Percentiles rank a stretch among this genome's conserved stretches.
phyloP scores from a whole-genome alignment of 1,140 invertebrate genomes.

The Camponotus pennsylvanicus region DNA sequence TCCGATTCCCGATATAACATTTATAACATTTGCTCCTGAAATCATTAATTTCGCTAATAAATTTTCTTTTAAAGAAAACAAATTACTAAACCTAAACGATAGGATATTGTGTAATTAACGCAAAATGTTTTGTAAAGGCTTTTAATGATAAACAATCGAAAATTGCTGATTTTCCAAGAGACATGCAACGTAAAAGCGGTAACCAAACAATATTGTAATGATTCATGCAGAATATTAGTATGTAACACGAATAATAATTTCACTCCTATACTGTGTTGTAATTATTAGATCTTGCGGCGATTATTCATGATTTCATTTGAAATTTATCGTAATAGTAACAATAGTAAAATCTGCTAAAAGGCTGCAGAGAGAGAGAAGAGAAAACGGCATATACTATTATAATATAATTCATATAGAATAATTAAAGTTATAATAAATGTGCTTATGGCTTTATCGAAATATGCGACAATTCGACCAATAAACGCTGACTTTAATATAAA shows the following conservation, averaged over 20 bases:
- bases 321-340: constrained; percentile 63
- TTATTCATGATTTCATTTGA: constrained; percentile 65
- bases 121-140: constrained; percentile 22
- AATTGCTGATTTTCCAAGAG: constrained; percentile 53
- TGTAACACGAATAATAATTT: constrained; percentile 63
- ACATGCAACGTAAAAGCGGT: constrained; percentile 49
- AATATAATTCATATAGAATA: constrained; percentile 48
- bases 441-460: constrained; percentile 40
- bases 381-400: constrained; percentile 35
- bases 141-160: constrained; percentile 1
- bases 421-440: constrained; percentile 55
- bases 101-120: background rate
- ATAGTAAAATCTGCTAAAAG: constrained; percentile 62
- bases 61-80: background rate
- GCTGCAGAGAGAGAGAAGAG: constrained; percentile 22
- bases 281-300: constrained; percentile 63
- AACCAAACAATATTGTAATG: constrained; percentile 56
- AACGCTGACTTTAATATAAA: constrained; percentile 3
- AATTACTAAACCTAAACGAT: constrained; percentile 7
- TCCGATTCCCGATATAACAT: background rate
- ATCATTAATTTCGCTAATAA: background rate
- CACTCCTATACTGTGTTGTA: constrained; percentile 51
- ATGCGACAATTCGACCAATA: constrained; percentile 20
- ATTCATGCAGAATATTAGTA: constrained; percentile 63
- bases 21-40: background rate